Base-by-base conservation (phyloP, 2,888 invertebrate species). In the Drosophila kokeensis region DNA sequence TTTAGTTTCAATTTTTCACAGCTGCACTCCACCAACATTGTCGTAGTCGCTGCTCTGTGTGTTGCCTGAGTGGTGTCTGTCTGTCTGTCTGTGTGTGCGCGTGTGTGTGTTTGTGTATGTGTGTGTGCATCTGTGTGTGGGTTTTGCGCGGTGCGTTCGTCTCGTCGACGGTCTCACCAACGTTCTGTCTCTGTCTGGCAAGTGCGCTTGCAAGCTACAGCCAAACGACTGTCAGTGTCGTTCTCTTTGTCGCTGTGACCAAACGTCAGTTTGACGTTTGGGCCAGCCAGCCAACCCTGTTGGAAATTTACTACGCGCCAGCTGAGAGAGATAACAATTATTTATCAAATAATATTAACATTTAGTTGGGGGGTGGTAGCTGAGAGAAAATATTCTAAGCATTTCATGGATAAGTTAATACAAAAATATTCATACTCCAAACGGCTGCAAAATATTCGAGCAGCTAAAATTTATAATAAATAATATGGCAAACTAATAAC, bases 201-300 rank as follows among this genome's bases (percentile, higher is more conserved):
- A 60, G 53, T 65, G 82, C 65, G 61, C 55, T 60, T 80, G 70
- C 58, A 63, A 73, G 45, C 55, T 75, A 67, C 40, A 54, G 45
- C 62, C 34, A 61, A 63, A 49, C 73, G 85, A 70, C 82, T 48
- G 81, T 77, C 86, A 82, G 58, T 81, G 87, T 87, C 82, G 76
- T 73, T 83, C 86, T 85, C 85, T 85, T 78, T 83, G 83, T 81
- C 86, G 81, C 64, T 75, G 49, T 74, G 86, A 83, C 78, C 73
- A 77, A 73, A 79, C 71, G 89, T 84, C 85, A 84, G 52, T 73
- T 81, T 87, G 89, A 87, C 87, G 80, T 88, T 82, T 82, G 63
- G 60, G 58, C 52, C 57, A 65, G 69, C 58, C 57, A 53, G 29
- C 65, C 62, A 55, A 50, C 80, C 87, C 87, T 58, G 57, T 87